These are phyloP conservation scores for Condylura cristata DNA, from an alignment of 2,113 vertebrate species.

Conservation along the genomic window DNA sequence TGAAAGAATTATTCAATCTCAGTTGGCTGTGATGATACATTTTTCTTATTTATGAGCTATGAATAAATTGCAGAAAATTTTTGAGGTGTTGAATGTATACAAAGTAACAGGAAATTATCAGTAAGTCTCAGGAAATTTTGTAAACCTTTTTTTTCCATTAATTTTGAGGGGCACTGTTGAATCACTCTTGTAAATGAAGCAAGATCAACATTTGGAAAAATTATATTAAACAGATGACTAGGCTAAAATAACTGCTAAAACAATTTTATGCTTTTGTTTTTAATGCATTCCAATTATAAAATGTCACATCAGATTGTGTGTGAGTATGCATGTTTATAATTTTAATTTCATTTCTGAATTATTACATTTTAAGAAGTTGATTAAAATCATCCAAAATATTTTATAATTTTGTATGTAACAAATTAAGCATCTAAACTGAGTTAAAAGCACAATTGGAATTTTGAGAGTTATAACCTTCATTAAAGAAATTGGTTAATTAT, in stretches of 20 bases:
- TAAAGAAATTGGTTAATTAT: constrained; percentile 42
- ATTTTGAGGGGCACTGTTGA: constrained; percentile 5
- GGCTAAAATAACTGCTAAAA: constrained; percentile 62
- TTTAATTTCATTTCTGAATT: constrained; percentile 71
- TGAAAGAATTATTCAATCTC: constrained; percentile 25
- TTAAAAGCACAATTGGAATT: constrained; percentile 50
- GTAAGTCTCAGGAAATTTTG: constrained; percentile 28
- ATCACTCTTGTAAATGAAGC: constrained; percentile 46
- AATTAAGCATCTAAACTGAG: constrained; percentile 27
- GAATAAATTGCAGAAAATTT: constrained; percentile 27
- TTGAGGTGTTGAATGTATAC: not conserved
- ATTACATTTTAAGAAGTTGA: constrained; percentile 63
- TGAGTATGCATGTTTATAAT: constrained; percentile 49
- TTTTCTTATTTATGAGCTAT: constrained; percentile 12
- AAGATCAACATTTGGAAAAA: constrained; percentile 68
- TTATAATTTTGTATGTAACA: constrained; percentile 42
- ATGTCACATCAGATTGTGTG: constrained; percentile 64
- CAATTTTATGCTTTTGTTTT: constrained; percentile 74
- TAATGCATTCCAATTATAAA: constrained; percentile 69
- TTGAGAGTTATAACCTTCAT: constrained; percentile 46
- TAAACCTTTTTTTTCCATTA: constrained; percentile 30
- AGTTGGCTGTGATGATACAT: not conserved
- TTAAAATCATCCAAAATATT: constrained; percentile 57
- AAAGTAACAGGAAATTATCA: not conserved
- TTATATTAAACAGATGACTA: constrained; percentile 74